Percentiles rank a stretch among this genome's conserved stretches.
Conservation (phyloP, 2,888 invertebrate genomes). For the Augiades crinisus region DNA sequence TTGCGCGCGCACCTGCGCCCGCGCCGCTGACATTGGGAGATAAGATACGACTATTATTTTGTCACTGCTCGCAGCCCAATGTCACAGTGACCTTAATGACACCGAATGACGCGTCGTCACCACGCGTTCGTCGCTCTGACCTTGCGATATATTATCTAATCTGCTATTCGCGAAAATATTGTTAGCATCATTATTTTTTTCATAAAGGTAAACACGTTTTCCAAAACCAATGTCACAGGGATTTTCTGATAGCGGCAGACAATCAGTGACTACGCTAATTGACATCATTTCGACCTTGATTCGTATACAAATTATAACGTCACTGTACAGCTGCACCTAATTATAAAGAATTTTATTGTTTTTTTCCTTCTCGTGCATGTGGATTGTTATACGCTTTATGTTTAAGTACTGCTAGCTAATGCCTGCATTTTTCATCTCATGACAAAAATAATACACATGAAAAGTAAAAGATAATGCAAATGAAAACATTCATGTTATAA, state of each 20-base stretch:
- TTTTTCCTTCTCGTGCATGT: background rate
- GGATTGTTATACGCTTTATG: too few relatives aligned
- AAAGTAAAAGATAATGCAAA: too few relatives aligned
- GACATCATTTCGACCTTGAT: slow-evolving; percentile 4
- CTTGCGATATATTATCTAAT: slow-evolving; percentile 80
- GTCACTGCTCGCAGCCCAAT: slow-evolving; percentile 75
- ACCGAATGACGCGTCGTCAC: slow-evolving; percentile 70
- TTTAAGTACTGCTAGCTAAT: too few relatives aligned
- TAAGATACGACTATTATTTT: slow-evolving; percentile 80
- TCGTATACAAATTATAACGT: background rate
- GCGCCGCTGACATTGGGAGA: slow-evolving; percentile 76
- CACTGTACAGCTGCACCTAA: background rate
- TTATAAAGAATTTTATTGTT: background rate
- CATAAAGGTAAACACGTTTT: slow-evolving; percentile 18
- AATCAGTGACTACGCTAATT: background rate
- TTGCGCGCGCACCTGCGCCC: slow-evolving; percentile 73
- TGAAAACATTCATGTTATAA: too few relatives aligned
- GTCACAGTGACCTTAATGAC: slow-evolving; percentile 81
- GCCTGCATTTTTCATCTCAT: too few relatives aligned
- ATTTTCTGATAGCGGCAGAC: slow-evolving; percentile 18
- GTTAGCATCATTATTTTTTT: slow-evolving; percentile 42
- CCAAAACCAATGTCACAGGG: slow-evolving; percentile 19
- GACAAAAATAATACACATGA: too few relatives aligned
- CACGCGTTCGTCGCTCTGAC: slow-evolving; percentile 64
- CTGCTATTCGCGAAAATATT: slow-evolving; percentile 68